Evolutionary conservation across 2,888 invertebrate genomes (phyloP), one percentile per base, ranked within the genome.

Genomic region (Agonopterix subpropinquella): DNA sequence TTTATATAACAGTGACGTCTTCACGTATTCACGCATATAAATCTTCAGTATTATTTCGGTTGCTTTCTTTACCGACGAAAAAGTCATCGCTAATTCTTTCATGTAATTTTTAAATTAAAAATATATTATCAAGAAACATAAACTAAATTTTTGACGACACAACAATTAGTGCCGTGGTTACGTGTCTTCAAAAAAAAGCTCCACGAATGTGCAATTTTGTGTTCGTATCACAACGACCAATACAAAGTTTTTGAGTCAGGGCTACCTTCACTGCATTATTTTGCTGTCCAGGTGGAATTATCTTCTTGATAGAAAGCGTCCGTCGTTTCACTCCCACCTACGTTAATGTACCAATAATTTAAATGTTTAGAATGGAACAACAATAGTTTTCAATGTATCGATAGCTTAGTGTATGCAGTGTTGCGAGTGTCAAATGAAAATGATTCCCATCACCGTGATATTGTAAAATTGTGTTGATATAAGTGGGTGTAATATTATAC

Each of bases 261-360:
- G 60, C 79, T 83, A 86, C 86, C 85, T 85, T 78, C 48, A 69
- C 67, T 47, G 69, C 43, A 72, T 74, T 82, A 77, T 59, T 66
- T 68, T 71, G 75, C 62, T 73, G 80, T 54, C 80, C 80, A 50
- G 87, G 87, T 15, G 86, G 85, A 45, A 85, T 84, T 53, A 86
- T 84, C 85, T 86, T 88, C 87, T 87, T 87, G 71, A 88, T 87
- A 70, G 87, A 86, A 64, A 88, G 80, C 57, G 87, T 84, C 55
- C 88, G 80, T 66, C 80, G 76, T 77, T 86, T 87, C 74, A 78
- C 72, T 60, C 84, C 86, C 63, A 84, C 76, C 86, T 85, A 84
- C 61, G 65, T 71, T 28, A 28, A 28, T 28, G 28, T 28, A 28
- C 28, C 28, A 28, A 28, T 28, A 28, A 68, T 28, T 5, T 5